These are phyloP conservation scores for Crotalus helleri DNA, from an alignment of 2,113 vertebrate genomes.

Conservation along the genomic window DNA sequence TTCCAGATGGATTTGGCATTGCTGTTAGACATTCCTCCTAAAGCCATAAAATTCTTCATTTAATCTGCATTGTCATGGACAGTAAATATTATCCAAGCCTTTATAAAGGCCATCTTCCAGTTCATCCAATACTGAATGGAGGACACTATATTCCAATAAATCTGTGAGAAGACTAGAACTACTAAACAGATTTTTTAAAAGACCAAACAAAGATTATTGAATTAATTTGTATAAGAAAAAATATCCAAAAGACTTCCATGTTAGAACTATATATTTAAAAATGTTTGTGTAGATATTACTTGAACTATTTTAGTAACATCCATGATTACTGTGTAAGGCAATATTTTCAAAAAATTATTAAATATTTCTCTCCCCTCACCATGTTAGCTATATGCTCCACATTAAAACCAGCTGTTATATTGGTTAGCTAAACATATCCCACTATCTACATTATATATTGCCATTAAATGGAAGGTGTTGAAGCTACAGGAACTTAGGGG, in stretches of 20 bases:
- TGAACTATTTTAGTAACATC: background rate
- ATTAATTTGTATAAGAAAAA: background rate
- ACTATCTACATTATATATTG: background rate
- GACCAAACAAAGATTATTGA: background rate
- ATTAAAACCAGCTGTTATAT: background rate
- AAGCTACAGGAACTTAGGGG: too few species aligned
- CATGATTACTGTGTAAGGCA: background rate
- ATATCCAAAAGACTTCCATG: background rate
- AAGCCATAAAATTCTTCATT: background rate
- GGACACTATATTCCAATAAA: background rate
- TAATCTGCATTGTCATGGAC: background rate
- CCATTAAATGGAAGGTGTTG: background rate
- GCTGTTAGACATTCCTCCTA: background rate
- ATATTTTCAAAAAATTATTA: background rate
- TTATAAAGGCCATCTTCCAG: background rate
- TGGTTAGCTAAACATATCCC: background rate
- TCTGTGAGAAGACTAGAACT: background rate
- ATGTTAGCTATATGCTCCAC: slow-evolving; percentile 1
- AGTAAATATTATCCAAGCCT: background rate
- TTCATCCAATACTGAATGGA: background rate
- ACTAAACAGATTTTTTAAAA: background rate
- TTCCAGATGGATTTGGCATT: background rate
- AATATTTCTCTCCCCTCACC: background rate
- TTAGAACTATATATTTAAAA: background rate
- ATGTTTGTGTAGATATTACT: background rate